A percentile compares a stretch with the other conserved stretches of the same genome.
Conservation (phyloP, 2,888 invertebrate species). For the Dicranocentrus wangi region DNA sequence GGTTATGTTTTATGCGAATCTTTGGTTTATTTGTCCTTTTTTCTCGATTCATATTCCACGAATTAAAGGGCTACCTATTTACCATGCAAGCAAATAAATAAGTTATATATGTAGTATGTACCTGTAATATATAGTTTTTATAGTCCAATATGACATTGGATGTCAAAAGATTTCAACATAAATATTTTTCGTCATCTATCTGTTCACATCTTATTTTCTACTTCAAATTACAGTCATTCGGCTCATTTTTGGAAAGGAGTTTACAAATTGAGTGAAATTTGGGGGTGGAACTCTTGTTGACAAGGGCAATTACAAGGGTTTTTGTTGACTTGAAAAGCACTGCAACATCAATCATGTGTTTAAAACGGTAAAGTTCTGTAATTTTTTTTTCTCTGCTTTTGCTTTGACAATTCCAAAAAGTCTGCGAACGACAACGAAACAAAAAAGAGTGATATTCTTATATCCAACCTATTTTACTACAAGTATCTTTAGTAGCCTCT, state of each 20-base stretch:
- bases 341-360: no score
- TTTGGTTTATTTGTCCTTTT: conserved; percentile 57
- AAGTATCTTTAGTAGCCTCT: conserved; percentile 54
- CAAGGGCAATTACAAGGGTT: no score
- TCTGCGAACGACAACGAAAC: background rate
- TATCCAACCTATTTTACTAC: no score
- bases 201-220: background rate
- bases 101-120: background rate
- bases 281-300: no score
- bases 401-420: no score
- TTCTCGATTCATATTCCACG: conserved; percentile 10
- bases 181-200: background rate
- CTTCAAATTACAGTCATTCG: no score
- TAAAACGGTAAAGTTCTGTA: no score
- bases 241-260: no score
- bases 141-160: background rate
- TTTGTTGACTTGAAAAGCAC: no score
- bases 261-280: no score
- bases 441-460: no score
- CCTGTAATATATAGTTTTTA: background rate
- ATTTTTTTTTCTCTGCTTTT: no score
- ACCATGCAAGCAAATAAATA: conserved; percentile 11
- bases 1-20: conserved; percentile 37
- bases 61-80: conserved; percentile 2
- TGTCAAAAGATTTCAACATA: background rate